Evolutionary conservation across 2,888 invertebrate species (phyloP).

Genomic region (Psylliodes chrysocephalus): DNA sequence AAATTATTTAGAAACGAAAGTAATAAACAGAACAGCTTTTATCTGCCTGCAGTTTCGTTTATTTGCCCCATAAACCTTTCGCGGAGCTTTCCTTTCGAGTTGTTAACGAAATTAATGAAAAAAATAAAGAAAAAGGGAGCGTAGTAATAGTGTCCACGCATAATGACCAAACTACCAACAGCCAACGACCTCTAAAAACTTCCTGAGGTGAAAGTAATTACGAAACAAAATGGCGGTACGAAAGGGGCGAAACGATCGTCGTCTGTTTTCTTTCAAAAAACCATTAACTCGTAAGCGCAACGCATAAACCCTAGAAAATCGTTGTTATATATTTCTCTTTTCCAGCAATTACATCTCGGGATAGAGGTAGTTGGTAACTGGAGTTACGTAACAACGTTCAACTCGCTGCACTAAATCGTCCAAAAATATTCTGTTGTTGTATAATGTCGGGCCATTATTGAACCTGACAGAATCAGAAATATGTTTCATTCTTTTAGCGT

Average conservation of each 20-base stretch:
- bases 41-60: no score
- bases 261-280: constrained; percentile 22
- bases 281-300: constrained; percentile 24
- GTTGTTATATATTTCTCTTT: constrained; percentile 22
- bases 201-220: constrained; percentile 19
- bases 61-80: no score
- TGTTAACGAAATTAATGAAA: neutral
- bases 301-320: constrained; percentile 19
- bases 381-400: constrained; percentile 17
- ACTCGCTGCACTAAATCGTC: constrained; percentile 32
- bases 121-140: neutral
- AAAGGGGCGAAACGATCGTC: constrained; percentile 1
- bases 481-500: constrained; percentile 3
- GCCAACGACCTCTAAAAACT: constrained; percentile 9
- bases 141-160: neutral
- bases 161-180: neutral
- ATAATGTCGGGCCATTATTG: constrained; percentile 21
- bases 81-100: no score
- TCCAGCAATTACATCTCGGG: constrained; percentile 27
- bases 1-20: no score
- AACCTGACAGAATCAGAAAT: constrained; percentile 32
- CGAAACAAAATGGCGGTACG: constrained; percentile 10
- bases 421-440: constrained; percentile 30
- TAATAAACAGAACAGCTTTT: no score
- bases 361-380: constrained; percentile 24